Percentiles rank a stretch among this genome's conserved stretches.
Evolutionary conservation across 2,888 invertebrate species (phyloP).

Genomic region (Autographa pulchrina): DNA sequence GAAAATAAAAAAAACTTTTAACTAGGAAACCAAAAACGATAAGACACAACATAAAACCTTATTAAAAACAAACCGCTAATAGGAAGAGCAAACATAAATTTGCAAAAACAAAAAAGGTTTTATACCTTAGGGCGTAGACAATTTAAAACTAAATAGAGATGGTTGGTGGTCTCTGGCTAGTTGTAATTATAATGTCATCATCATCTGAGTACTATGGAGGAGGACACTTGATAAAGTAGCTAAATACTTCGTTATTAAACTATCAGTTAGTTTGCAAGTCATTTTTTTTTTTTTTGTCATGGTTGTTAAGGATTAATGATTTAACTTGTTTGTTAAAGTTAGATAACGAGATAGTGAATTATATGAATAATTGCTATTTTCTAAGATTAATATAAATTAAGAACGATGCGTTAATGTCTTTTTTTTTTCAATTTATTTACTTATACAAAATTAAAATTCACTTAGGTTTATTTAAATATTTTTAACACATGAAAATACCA

Average conservation of each 20-base stretch:
- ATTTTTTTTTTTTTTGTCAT: too few relatives aligned
- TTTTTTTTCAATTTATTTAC: not conserved
- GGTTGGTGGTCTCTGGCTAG: conserved; percentile 53
- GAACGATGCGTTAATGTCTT: too few relatives aligned
- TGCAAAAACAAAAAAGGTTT: not conserved
- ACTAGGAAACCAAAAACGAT: too few relatives aligned
- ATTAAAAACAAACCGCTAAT: too few relatives aligned
- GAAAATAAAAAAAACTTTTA: too few relatives aligned
- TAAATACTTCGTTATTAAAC: conserved; percentile 43
- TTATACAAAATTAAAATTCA: not conserved
- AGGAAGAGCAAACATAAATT: not conserved
- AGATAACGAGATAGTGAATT: too few relatives aligned
- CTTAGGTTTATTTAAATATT: conserved; percentile 16
- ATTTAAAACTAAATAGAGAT: conserved; percentile 31
- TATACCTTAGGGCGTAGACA: not conserved
- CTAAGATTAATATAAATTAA: too few relatives aligned
- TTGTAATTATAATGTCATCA: conserved; percentile 61
- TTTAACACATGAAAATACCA: conserved; percentile 29
- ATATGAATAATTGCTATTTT: too few relatives aligned
- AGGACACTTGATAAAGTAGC: conserved; percentile 43
- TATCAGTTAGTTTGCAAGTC: conserved; percentile 22
- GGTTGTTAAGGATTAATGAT: too few relatives aligned
- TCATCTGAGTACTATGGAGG: conserved; percentile 39
- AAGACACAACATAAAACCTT: too few relatives aligned
- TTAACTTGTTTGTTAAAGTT: too few relatives aligned